phyloP scores from a whole-genome alignment of 2,113 vertebrate genomes.

The Larimichthys crocea region DNA sequence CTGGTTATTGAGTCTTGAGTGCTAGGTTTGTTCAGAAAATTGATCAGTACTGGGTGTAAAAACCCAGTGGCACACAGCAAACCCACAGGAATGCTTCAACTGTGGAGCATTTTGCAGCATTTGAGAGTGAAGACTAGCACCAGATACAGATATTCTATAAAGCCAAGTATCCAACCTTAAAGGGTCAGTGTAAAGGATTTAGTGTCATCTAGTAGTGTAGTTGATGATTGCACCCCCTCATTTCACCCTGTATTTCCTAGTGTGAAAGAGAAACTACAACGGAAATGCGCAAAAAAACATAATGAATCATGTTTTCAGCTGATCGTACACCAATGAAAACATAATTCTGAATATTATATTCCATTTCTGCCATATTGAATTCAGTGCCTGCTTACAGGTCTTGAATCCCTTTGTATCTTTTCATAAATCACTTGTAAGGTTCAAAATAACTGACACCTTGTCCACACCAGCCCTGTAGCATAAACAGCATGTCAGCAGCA shows the following conservation, averaged over 20 bases:
- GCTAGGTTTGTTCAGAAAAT: neutral
- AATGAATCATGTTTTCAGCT: too few relatives aligned
- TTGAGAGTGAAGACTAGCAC: neutral
- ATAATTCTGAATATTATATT: too few relatives aligned
- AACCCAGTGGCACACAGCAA: neutral
- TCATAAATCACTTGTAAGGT: neutral
- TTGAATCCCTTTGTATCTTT: neutral
- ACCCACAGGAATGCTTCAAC: neutral
- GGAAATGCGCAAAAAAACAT: too few relatives aligned
- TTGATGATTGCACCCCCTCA: too few relatives aligned
- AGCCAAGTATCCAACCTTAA: neutral
- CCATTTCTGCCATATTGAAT: too few relatives aligned
- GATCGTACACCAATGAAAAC: too few relatives aligned
- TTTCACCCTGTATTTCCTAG: too few relatives aligned
- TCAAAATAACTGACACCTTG: neutral
- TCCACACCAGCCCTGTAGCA: neutral
- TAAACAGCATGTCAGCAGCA: too few relatives aligned
- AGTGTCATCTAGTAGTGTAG: too few relatives aligned
- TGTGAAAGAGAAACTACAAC: too few relatives aligned
- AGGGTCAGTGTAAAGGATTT: too few relatives aligned
- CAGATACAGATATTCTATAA: neutral
- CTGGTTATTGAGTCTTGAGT: constrained; percentile 4
- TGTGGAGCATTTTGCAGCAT: neutral
- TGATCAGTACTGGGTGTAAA: neutral
- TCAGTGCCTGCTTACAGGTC: too few relatives aligned